Percentiles rank a stretch among this genome's conserved stretches.
These are phyloP conservation scores for Erebia aethiops DNA, from an alignment of 2,888 invertebrate species.

Conservation along the genomic window DNA sequence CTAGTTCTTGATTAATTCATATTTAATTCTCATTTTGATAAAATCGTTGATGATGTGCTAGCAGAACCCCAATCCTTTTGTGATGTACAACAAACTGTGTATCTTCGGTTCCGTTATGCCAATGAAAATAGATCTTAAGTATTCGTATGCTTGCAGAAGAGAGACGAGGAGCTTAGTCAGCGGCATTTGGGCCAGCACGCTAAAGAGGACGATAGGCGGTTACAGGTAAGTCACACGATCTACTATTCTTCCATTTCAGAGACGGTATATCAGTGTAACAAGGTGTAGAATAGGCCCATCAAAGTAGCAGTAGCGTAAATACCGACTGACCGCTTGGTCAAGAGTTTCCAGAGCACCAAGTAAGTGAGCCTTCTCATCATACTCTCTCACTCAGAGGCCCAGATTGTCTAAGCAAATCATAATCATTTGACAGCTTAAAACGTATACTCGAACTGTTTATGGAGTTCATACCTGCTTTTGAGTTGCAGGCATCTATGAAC, in stretches of 20 bases:
- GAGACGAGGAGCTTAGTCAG: conserved; percentile 91
- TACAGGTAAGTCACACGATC: conserved; percentile 32
- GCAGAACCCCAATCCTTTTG: not conserved
- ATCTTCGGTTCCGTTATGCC: conserved; percentile 9
- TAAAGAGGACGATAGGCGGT: conserved; percentile 85
- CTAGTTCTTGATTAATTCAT: too few species aligned
- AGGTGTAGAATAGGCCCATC: not conserved
- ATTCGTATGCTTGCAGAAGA: conserved; percentile 80
- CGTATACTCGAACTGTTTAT: too few species aligned
- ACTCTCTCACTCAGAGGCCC: too few species aligned
- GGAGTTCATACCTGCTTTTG: too few species aligned
- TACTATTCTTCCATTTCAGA: conserved; percentile 9
- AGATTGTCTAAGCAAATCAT: too few species aligned
- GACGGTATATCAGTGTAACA: not conserved
- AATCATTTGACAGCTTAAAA: too few species aligned
- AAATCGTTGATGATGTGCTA: too few species aligned
- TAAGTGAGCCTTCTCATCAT: too few species aligned
- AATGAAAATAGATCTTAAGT: conserved; percentile 22
- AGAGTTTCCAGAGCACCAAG: too few species aligned
- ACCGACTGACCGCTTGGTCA: too few species aligned
- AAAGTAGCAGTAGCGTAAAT: not conserved
- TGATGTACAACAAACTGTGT: conserved; percentile 5
- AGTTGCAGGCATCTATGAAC: too few species aligned
- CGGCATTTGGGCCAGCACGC: conserved; percentile 92
- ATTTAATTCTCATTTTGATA: too few species aligned